These are phyloP conservation scores for Micrasema minimum DNA, from an alignment of 1,140 invertebrate species.

Conservation along the genomic window DNA sequence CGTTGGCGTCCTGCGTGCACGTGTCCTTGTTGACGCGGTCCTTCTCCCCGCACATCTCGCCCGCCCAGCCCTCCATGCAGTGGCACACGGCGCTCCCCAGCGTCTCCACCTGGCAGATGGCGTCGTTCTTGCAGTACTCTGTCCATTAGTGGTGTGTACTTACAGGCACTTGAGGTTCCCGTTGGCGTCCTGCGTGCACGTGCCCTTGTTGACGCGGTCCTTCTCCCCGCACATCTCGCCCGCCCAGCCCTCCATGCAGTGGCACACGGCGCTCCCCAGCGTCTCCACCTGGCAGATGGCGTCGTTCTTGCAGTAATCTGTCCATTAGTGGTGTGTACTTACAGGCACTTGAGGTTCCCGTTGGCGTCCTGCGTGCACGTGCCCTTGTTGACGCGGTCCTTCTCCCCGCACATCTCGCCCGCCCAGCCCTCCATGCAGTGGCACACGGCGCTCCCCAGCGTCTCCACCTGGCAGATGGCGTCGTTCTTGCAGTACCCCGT, in stretches of 20 bases:
- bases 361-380: constrained; percentile 27
- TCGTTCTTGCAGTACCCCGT: constrained; percentile 68
- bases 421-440: constrained; percentile 70
- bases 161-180: constrained; percentile 42
- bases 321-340: constrained; percentile 70
- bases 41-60: constrained; percentile 66
- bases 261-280: constrained; percentile 62
- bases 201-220: constrained; percentile 52
- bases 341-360: constrained; percentile 42
- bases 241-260: constrained; percentile 70
- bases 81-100: constrained; percentile 63
- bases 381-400: constrained; percentile 54
- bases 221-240: constrained; percentile 68
- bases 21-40: constrained; percentile 53
- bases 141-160: constrained; percentile 71
- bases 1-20: constrained; percentile 23
- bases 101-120: constrained; percentile 62
- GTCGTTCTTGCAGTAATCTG: constrained; percentile 68
- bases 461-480: constrained; percentile 64
- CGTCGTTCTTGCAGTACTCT: constrained; percentile 68
- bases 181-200: constrained; percentile 26
- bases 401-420: constrained; percentile 67
- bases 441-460: constrained; percentile 61
- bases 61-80: constrained; percentile 71
- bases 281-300: constrained; percentile 64